Evolutionary conservation across 1,140 invertebrate species (phyloP).

Genomic region (Hyles vespertilio): DNA sequence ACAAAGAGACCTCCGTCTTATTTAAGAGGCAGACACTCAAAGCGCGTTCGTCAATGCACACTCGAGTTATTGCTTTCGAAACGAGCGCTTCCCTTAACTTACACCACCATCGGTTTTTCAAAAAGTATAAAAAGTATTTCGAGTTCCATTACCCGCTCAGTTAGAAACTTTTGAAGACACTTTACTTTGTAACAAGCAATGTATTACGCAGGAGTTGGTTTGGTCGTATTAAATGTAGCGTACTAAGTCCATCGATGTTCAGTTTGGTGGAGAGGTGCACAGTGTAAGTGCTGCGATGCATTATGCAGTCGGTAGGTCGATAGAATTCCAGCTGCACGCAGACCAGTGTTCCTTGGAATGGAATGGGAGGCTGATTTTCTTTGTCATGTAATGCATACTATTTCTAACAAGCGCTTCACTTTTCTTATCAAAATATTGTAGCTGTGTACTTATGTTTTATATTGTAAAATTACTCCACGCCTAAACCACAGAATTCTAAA

Average conservation of each 20-base stretch:
- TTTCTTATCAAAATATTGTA: too few relatives aligned
- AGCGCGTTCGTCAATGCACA: slow-evolving; percentile 59
- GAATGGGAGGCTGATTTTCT: too few relatives aligned
- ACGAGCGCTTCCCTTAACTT: slow-evolving; percentile 40
- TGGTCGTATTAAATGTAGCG: slow-evolving; percentile 27
- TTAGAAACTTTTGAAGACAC: not conserved
- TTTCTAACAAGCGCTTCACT: too few relatives aligned
- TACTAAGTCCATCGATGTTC: slow-evolving; percentile 22
- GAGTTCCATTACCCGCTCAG: not conserved
- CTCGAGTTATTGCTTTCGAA: slow-evolving; percentile 62
- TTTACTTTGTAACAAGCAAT: not conserved
- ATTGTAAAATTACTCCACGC: too few relatives aligned
- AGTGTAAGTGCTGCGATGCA: slow-evolving; percentile 55
- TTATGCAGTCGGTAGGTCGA: slow-evolving; percentile 52
- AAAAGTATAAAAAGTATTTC: not conserved
- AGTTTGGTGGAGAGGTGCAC: slow-evolving; percentile 29
- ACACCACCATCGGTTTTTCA: slow-evolving; percentile 11
- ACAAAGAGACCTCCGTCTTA: slow-evolving; percentile 50
- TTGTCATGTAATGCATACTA: too few relatives aligned
- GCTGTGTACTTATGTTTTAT: too few relatives aligned
- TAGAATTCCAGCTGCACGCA: slow-evolving; percentile 41
- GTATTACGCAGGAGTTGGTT: not conserved
- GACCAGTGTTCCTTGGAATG: too few relatives aligned
- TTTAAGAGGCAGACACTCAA: slow-evolving; percentile 46
- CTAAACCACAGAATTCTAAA: too few relatives aligned